A percentile compares a stretch with the other conserved stretches of the same genome.
Conservation (phyloP, 2,888 invertebrate species). For the Apoda limacodes region DNA sequence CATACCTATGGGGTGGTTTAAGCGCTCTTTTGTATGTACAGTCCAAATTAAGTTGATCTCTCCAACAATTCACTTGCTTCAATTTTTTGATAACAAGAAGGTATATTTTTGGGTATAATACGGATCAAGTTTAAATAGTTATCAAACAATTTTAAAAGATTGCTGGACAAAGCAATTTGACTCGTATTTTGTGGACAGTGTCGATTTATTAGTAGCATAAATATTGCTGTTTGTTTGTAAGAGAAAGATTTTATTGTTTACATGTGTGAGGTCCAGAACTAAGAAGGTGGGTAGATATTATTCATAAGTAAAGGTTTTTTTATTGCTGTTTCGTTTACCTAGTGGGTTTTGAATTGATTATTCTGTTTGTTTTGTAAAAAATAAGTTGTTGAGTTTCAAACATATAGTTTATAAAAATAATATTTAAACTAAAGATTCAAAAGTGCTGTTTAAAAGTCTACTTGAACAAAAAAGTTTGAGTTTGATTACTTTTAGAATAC, state of each 20-base stretch:
- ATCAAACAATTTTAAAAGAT: slow-evolving; percentile 32
- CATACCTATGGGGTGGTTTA: slow-evolving; percentile 45
- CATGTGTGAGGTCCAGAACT: background rate
- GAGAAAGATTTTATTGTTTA: background rate
- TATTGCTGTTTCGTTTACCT: background rate
- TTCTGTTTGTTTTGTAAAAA: background rate
- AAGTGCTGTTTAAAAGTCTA: too few relatives aligned
- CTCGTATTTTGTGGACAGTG: slow-evolving; percentile 13
- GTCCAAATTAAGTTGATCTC: slow-evolving; percentile 32
- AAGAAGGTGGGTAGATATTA: background rate
- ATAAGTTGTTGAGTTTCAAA: too few relatives aligned
- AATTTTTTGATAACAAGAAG: slow-evolving; percentile 7
- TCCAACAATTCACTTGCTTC: slow-evolving; percentile 20
- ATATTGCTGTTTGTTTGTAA: background rate
- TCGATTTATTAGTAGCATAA: slow-evolving; percentile 1
- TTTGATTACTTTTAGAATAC: too few relatives aligned
- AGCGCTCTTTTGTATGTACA: slow-evolving; percentile 41
- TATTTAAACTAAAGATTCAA: too few relatives aligned
- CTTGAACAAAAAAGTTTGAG: too few relatives aligned
- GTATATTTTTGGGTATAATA: too few relatives aligned
- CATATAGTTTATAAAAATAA: too few relatives aligned
- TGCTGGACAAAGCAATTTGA: slow-evolving; percentile 14
- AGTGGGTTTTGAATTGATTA: background rate
- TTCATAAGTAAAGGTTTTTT: background rate
- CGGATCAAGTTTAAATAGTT: slow-evolving; percentile 16